These are phyloP conservation scores for Oenanthe melanoleuca DNA, from an alignment of 2,113 vertebrate species.

Conservation along the genomic window DNA sequence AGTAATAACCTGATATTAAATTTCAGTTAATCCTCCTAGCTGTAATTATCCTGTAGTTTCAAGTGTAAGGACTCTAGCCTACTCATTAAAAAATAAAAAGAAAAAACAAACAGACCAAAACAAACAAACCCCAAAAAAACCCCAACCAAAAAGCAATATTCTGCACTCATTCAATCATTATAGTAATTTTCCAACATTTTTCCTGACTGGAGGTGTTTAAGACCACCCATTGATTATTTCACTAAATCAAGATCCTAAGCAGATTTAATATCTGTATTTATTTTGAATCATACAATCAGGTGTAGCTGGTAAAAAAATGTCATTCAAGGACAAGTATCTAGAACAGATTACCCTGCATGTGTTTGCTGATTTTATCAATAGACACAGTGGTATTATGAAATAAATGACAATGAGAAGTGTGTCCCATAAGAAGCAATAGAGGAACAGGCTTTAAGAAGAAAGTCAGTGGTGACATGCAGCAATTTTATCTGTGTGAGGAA, in stretches of 20 bases:
- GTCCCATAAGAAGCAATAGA: neutral
- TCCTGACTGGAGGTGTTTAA: neutral
- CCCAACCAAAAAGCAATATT: neutral
- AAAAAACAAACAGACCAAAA: too few relatives aligned
- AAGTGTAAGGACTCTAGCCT: neutral
- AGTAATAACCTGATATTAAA: neutral
- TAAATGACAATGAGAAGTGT: neutral
- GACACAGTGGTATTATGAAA: neutral
- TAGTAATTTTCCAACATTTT: neutral
- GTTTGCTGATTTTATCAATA: neutral
- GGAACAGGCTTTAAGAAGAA: neutral
- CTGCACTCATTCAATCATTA: neutral
- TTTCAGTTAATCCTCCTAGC: neutral
- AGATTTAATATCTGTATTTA: neutral
- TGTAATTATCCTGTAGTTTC: neutral
- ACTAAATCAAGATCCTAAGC: neutral
- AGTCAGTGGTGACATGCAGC: neutral
- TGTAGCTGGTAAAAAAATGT: neutral
- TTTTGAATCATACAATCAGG: neutral
- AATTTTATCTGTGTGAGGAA: neutral
- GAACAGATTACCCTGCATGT: neutral
- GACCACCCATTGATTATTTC: neutral
- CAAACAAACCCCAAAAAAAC: neutral
- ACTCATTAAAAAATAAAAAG: neutral
- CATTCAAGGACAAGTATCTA: neutral